Evolutionary conservation across 1,140 invertebrate genomes (phyloP), one percentile per base, ranked within the genome.

Genomic region (Camponotus floridanus): DNA sequence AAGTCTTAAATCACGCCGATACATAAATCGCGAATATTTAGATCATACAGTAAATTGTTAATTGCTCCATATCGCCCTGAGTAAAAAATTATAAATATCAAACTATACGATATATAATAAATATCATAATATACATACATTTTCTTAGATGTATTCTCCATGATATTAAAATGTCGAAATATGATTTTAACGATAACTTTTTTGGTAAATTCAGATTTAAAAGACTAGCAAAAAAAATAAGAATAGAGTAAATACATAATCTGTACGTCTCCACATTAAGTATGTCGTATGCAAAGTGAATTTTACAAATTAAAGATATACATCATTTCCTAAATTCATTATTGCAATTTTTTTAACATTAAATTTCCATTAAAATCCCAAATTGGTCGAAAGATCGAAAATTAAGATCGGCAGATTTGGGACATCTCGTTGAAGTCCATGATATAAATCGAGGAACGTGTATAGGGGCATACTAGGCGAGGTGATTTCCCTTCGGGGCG

Each of bases 401-500:
- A 83, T 74, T 61, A 59, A 74, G 68, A 59, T 83, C 68, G 68
- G 67, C 48, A 39, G 31, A 83, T 83, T 61, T 74, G 68, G 26
- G 36, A 33, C 79, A 70, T 18, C 79, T 73, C 68, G 79, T 74
- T 62, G 79, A 83, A 83, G 55, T 45, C 51, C 55, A 31, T 83
- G 79, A 74, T 83, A 83, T 73, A 73, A 81, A 81, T 36, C 68
- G 79, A n/a, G 18, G 18, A 11, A 21, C 15, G 68, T 59, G 36
- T 73, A 73, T 61, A 73, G 51, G 26, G 21, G 13, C 68, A 31
- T 42, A 42, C 39, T 48, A 73, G 79, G 36, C 55, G 67, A 59
- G 18, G 42, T 55, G 79, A 83, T 83, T 73, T 83, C 79, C 79
- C 79, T 83, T 73, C 79, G 68, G 68, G 68, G 79, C 68, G 79